phyloP scores from a whole-genome alignment of 1,140 invertebrate genomes.

The Steinernema feltiae region DNA sequence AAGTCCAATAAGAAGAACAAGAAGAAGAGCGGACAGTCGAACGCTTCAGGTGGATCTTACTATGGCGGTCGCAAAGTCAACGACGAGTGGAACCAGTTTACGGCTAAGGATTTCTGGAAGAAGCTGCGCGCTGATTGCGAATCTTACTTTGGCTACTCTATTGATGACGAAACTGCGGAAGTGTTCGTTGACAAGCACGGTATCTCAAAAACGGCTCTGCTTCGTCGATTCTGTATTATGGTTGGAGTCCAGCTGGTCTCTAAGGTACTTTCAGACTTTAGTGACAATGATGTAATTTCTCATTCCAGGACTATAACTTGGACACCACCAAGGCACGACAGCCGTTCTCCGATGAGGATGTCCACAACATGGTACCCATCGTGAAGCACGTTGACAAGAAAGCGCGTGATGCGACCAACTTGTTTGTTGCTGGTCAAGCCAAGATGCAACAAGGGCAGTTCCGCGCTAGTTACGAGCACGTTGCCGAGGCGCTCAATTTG shows the following conservation, averaged over 20 bases:
- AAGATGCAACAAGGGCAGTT: conserved; percentile 92
- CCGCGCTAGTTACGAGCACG: conserved; percentile 92
- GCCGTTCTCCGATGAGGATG: conserved; percentile 85
- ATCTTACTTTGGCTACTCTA: conserved; percentile 76
- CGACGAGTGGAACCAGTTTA: background rate
- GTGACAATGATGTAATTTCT: too few species aligned
- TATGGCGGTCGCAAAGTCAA: conserved; percentile 71
- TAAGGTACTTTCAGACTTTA: too few species aligned
- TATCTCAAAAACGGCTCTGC: conserved; percentile 79
- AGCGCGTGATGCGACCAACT: conserved; percentile 92
- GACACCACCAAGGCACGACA: conserved; percentile 74
- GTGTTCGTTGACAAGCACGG: conserved; percentile 70
- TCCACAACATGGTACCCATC: conserved; percentile 90
- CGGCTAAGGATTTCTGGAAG: conserved; percentile 67
- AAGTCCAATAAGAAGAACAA: conserved; percentile 63
- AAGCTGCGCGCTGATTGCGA: conserved; percentile 79
- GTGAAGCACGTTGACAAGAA: conserved; percentile 81
- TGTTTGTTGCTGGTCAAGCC: conserved; percentile 89
- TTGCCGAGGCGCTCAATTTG: conserved; percentile 87
- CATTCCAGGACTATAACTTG: conserved; percentile 89
- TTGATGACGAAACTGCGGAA: conserved; percentile 73
- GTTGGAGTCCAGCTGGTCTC: conserved; percentile 73
- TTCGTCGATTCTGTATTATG: conserved; percentile 74
- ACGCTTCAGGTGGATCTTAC: conserved; percentile 60
- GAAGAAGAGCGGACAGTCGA: conserved; percentile 62